phyloP scores from a whole-genome alignment of 2,888 invertebrate species.

The Bruchidius siliquastri region DNA sequence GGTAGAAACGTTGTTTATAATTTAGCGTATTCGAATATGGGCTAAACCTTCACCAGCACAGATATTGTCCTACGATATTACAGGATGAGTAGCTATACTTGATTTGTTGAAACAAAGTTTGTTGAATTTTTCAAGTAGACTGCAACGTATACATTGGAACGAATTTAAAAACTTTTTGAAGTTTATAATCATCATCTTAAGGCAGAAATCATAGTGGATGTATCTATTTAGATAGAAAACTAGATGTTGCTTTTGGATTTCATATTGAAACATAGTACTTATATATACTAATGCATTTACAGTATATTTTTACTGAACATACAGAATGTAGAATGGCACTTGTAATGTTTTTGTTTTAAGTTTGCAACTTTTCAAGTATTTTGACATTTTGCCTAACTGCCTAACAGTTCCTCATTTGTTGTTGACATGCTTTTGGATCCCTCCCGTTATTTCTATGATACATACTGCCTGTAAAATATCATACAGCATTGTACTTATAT shows the following conservation, averaged over 20 bases:
- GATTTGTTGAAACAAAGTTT: constrained; percentile 3
- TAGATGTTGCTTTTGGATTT: not conserved
- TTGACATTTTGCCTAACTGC: not conserved
- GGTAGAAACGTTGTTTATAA: not conserved
- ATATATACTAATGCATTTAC: not conserved
- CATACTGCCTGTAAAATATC: not conserved
- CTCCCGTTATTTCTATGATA: not conserved
- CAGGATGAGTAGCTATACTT: not conserved
- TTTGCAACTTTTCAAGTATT: not conserved
- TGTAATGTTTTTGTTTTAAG: not conserved
- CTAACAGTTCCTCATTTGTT: not conserved
- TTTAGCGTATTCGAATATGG: not conserved
- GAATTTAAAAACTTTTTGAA: constrained; percentile 3
- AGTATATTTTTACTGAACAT: not conserved
- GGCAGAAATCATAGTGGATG: not conserved
- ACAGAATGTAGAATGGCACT: not conserved
- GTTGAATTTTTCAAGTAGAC: constrained; percentile 16
- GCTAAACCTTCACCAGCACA: not conserved
- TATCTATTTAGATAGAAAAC: not conserved
- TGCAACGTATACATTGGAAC: constrained; percentile 17
- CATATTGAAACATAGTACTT: not conserved
- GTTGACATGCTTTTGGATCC: not conserved
- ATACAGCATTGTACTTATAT: not conserved
- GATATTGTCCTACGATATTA: not conserved
- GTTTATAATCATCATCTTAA: not conserved